A percentile compares a stretch with the other conserved stretches of the same genome.
phyloP scores from a whole-genome alignment of 2,797 vertebrate genomes.

The Denticeps clupeoides region DNA sequence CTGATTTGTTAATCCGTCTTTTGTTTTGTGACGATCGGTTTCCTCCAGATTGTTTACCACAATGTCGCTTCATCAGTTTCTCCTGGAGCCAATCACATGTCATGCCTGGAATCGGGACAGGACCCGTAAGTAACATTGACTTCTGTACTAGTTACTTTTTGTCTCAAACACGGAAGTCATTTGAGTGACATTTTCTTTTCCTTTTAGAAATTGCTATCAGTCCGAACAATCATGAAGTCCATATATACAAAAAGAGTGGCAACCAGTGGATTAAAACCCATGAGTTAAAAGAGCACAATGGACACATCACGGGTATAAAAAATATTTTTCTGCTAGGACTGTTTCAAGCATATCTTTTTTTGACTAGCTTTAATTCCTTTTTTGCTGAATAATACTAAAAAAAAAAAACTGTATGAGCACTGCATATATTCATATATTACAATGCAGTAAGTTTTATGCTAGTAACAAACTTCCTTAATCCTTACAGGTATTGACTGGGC shows the following conservation, averaged over 20 bases:
- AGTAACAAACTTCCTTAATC: too few relatives aligned
- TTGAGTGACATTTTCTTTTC: neutral
- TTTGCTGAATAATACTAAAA: too few relatives aligned
- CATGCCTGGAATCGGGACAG: conserved; percentile 97
- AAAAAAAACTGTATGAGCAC: too few relatives aligned
- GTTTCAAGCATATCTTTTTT: too few relatives aligned
- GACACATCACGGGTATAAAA: conserved; percentile 86
- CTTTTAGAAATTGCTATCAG: conserved; percentile 89
- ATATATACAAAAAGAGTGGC: conserved; percentile 96
- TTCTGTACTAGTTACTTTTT: too few relatives aligned
- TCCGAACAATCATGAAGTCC: conserved; percentile 97
- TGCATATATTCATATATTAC: too few relatives aligned
- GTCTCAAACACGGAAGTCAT: too few relatives aligned
- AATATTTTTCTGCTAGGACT: too few relatives aligned
- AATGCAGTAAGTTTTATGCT: too few relatives aligned
- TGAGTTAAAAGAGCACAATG: conserved; percentile 96
- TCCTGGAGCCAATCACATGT: conserved; percentile 97
- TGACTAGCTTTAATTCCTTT: too few relatives aligned
- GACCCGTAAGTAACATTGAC: conserved; percentile 68
- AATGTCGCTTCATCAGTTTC: conserved; percentile 98
- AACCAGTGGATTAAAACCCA: conserved; percentile 94
- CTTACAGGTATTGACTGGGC: conserved; percentile 91
- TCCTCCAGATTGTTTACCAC: conserved; percentile 45
- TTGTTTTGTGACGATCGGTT: neutral
- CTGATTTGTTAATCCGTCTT: neutral